Conservation (phyloP, 2,888 invertebrate species). For the Aphelenchoides bicaudatus region DNA sequence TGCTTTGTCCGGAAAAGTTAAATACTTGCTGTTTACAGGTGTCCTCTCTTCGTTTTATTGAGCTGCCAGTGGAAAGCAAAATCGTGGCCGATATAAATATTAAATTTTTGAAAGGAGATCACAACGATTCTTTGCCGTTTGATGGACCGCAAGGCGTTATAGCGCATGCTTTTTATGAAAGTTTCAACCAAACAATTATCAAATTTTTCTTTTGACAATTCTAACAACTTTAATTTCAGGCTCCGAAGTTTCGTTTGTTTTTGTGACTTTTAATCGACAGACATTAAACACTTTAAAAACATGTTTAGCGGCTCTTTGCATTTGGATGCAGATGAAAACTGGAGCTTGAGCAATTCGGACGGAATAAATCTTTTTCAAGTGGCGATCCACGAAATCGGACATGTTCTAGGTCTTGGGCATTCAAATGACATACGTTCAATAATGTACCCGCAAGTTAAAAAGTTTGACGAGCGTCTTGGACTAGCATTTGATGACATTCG, state of each 20-base stretch:
- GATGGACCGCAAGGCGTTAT: conserved; percentile 11
- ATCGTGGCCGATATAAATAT: no score
- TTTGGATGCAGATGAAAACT: conserved; percentile 58
- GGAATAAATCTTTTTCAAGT: conserved; percentile 59
- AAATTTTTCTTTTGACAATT: conserved; percentile 9
- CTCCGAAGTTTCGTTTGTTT: no score
- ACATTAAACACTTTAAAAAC: no score
- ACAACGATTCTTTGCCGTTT: conserved; percentile 9
- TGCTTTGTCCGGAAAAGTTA: no score
- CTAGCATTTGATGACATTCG: conserved; percentile 76
- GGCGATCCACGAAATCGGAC: conserved; percentile 65
- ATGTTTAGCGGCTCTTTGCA: conserved; percentile 57
- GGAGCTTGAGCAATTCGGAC: conserved; percentile 46
- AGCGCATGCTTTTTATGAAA: conserved; percentile 21
- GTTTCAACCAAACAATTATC: conserved; percentile 15
- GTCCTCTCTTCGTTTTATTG: no score
- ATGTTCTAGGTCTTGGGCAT: conserved; percentile 92
- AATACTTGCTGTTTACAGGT: no score
- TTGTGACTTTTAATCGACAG: no score
- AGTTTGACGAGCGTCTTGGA: conserved; percentile 28
- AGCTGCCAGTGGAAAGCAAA: no score
- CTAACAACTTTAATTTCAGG: conserved; percentile 34
- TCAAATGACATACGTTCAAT: conserved; percentile 70
- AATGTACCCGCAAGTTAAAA: conserved; percentile 52
- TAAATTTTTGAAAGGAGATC: conserved; percentile 2